Evolutionary conservation across 2,888 invertebrate genomes (phyloP).

Genomic region (Sycophila texana): DNA sequence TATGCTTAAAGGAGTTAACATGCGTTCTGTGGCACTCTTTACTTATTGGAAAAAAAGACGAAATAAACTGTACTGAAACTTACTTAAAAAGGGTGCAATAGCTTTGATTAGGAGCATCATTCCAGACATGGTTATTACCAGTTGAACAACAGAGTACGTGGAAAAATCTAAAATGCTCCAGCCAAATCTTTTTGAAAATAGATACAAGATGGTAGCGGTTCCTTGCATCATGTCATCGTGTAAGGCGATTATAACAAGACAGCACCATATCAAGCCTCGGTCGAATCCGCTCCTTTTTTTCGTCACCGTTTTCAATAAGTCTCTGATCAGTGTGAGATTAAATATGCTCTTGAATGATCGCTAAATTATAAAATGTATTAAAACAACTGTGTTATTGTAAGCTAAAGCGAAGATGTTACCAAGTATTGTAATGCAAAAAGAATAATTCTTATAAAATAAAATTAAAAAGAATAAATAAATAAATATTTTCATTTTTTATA

Average conservation of each 20-base stretch:
- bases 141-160: constrained; percentile 77
- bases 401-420: too few relatives aligned
- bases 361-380: constrained; percentile 74
- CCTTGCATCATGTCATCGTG: constrained; percentile 76
- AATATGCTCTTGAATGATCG: constrained; percentile 75
- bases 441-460: too few relatives aligned
- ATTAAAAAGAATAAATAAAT: too few relatives aligned
- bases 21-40: too few relatives aligned
- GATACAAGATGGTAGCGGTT: constrained; percentile 77
- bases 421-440: too few relatives aligned
- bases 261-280: constrained; percentile 77
- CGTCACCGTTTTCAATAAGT: constrained; percentile 79
- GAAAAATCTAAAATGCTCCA: constrained; percentile 83
- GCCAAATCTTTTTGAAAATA: constrained; percentile 81
- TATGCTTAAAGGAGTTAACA: too few relatives aligned
- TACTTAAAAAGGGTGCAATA: constrained; percentile 68
- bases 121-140: constrained; percentile 78
- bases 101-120: constrained; percentile 79
- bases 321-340: constrained; percentile 77
- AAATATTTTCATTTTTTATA: too few relatives aligned
- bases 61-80: too few relatives aligned
- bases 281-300: constrained; percentile 78
- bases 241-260: constrained; percentile 69
- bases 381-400: too few relatives aligned
- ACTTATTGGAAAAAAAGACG: too few relatives aligned